Conservation (phyloP, 1,140 invertebrate species). For the Bombus consobrinus region DNA sequence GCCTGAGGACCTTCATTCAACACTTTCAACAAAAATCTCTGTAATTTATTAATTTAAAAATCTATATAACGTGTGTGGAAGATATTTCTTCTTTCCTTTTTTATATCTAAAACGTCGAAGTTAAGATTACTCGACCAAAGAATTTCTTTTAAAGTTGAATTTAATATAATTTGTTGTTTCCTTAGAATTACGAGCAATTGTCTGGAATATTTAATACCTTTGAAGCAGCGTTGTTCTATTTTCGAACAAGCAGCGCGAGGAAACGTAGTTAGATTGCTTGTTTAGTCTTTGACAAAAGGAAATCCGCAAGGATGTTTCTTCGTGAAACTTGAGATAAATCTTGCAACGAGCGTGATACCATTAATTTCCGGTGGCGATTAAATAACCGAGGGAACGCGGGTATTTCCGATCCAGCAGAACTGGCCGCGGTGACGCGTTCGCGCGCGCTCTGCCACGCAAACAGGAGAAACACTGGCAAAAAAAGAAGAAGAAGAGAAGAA, state of each 20-base stretch:
- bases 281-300: neutral
- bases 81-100: no score
- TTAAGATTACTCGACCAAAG: neutral
- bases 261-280: neutral
- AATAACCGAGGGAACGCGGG: neutral
- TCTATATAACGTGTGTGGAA: no score
- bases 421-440: conserved; percentile 27
- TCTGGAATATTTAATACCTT: neutral
- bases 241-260: neutral
- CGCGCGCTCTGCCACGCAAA: conserved; percentile 6
- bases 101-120: no score
- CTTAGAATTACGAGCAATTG: neutral
- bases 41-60: no score
- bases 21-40: neutral
- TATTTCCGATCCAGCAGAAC: conserved; percentile 20
- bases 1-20: neutral
- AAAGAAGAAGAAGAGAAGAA: neutral
- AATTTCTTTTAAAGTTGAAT: neutral
- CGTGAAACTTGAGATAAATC: neutral
- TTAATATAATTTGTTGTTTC: neutral
- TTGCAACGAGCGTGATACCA: neutral
- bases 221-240: neutral
- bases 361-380: neutral
- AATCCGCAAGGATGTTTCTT: neutral
- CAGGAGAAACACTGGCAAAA: conserved; percentile 22